Conservation (phyloP, 2,797 vertebrate species). For the Coregonus sp. region DNA sequence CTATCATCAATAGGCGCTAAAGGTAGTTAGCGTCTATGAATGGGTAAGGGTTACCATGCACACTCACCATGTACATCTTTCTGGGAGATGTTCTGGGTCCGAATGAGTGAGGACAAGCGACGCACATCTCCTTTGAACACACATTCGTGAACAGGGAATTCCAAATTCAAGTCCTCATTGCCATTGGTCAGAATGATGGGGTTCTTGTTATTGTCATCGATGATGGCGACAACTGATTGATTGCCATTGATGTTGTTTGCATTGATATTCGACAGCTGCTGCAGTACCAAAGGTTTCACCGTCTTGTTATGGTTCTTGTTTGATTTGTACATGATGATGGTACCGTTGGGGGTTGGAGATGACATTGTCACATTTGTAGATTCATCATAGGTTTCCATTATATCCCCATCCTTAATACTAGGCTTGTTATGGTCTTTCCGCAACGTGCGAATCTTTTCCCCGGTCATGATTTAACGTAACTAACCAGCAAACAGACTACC, state of each 20-base stretch:
- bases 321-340: conserved; percentile 68
- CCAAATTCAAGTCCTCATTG: conserved; percentile 66
- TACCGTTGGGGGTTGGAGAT: conserved; percentile 65
- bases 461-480: conserved; percentile 78
- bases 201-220: conserved; percentile 72
- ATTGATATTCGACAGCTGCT: conserved; percentile 66
- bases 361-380: conserved; percentile 74
- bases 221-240: conserved; percentile 38
- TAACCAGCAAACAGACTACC: not conserved
- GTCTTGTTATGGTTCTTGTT: conserved; percentile 73
- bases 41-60: not conserved
- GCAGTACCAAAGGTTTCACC: conserved; percentile 53
- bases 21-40: no score
- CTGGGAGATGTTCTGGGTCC: conserved; percentile 89
- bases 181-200: conserved; percentile 61
- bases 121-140: conserved; percentile 91
- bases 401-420: conserved; percentile 82
- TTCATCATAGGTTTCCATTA: conserved; percentile 81
- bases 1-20: no score
- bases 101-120: conserved; percentile 91
- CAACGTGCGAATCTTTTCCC: conserved; percentile 89
- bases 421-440: conserved; percentile 84
- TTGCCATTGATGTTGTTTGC: conserved; percentile 73
- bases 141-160: conserved; percentile 90
- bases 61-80: conserved; percentile 91